Evolutionary conservation across 2,113 vertebrate genomes (phyloP), one percentile per base, ranked within the genome.

Genomic region (Cavia aperea): DNA sequence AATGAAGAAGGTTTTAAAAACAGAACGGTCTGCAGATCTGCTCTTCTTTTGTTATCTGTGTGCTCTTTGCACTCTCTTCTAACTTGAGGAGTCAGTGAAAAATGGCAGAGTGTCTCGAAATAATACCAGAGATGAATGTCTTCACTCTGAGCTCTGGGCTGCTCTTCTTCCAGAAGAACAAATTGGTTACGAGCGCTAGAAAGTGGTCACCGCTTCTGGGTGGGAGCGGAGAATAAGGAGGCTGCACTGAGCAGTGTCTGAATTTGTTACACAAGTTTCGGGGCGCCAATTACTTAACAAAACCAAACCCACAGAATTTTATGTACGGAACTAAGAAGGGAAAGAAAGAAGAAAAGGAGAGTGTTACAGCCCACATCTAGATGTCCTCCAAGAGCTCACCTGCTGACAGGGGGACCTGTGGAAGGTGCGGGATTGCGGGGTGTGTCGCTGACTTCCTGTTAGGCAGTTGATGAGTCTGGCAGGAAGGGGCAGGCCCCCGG

Each of bases 1-100:
- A 88, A 96, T 3, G 73, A 63, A 95, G 81, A 96, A 82, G 33
- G 31, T 82, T 88, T 94, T 54, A 58, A 72, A 93, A 82, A 46
- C 36, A 95, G 56, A 79, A 84, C 8, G 73, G 62, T 81, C 93
- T 14, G 36, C 78, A 83, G 18, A 70, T 78, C 68, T 81, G 8
- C 89, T 70, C 24, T 4, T 77, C 21, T 54, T 94, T 75, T 73
- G 15, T 39, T 77, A 49, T 84, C 77, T 51, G 39, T 11, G 19
- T 15, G 4, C 2, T 83, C 14, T 85, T 60, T 39, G 46, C 18
- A 33, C 21, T 70, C 33, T 72, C 46, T 43, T 92, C 56, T 91
- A 83, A 70, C 70, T 86, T 72, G 39, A 91, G 65, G 85, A 82
- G 43, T 73, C 62, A 65, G 60, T 88, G 33, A 95, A 92, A 90